Conservation (phyloP, 2,797 vertebrate genomes). For the Micrastur ruficollis region DNA sequence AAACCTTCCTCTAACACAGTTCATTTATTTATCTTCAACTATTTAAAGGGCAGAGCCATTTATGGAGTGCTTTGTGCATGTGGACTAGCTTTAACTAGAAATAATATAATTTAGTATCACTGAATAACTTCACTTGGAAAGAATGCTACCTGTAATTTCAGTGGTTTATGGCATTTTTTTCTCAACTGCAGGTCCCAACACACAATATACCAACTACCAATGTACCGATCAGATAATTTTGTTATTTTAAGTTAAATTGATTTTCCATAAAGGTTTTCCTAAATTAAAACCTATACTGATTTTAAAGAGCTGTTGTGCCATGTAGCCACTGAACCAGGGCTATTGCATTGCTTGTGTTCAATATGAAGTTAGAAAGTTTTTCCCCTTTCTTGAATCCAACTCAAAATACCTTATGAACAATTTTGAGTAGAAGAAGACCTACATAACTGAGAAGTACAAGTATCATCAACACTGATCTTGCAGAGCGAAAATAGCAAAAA, state of each 20-base stretch:
- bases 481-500: neutral
- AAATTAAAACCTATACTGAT: neutral
- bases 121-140: neutral
- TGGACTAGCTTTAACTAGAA: neutral
- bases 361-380: neutral
- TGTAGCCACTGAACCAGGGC: neutral
- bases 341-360: neutral
- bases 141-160: neutral
- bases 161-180: neutral
- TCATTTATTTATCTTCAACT: neutral
- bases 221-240: neutral
- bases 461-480: neutral
- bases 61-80: neutral
- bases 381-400: neutral
- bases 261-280: neutral
- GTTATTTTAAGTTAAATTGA: neutral
- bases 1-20: neutral
- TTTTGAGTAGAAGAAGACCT: neutral
- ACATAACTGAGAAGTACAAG: neutral
- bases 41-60: neutral
- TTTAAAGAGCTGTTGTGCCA: neutral
- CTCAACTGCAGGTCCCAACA: neutral
- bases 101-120: neutral
- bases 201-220: neutral
- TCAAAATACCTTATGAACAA: neutral